These are phyloP conservation scores for Cnemophilus loriae DNA, from an alignment of 2,113 vertebrate species.

Conservation along the genomic window DNA sequence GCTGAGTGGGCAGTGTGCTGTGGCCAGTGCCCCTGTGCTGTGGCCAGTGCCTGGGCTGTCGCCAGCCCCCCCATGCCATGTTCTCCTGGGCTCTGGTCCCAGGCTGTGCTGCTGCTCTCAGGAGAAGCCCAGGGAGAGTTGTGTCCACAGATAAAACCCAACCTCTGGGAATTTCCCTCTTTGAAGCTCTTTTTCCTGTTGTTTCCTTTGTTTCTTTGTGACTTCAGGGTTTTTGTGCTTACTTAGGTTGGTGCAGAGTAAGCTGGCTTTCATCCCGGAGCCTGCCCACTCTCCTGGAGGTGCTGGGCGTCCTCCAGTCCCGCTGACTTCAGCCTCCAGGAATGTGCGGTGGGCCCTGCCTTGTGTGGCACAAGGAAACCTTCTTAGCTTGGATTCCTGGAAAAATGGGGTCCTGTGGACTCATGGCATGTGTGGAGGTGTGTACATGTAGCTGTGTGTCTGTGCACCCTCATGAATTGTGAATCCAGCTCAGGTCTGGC, in stretches of 20 bases:
- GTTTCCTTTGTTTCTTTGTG: background rate
- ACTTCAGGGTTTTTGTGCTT: background rate
- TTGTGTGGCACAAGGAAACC: background rate
- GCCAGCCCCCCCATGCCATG: rapidly evolving
- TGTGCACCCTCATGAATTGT: rapidly evolving
- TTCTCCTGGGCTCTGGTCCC: background rate
- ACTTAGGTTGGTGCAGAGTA: background rate
- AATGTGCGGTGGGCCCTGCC: background rate
- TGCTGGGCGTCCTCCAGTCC: background rate
- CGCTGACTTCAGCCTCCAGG: background rate
- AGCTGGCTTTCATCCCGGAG: background rate
- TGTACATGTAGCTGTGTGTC: rapidly evolving
- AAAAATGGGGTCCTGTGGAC: too few relatives aligned
- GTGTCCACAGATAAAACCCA: background rate
- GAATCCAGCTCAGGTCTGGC: background rate
- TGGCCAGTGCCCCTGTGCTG: rapidly evolving
- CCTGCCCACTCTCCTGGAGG: background rate
- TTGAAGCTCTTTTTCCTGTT: background rate
- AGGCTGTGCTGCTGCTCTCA: background rate
- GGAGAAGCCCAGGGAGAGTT: background rate
- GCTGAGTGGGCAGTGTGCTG: rapidly evolving
- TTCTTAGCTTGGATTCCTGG: background rate
- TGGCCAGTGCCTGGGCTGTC: rapidly evolving
- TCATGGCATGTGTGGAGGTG: rapidly evolving
- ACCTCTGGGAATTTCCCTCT: background rate